These are phyloP conservation scores for Pseudomugil tenellus DNA, from an alignment of 2,797 vertebrate genomes.

Conservation along the genomic window DNA sequence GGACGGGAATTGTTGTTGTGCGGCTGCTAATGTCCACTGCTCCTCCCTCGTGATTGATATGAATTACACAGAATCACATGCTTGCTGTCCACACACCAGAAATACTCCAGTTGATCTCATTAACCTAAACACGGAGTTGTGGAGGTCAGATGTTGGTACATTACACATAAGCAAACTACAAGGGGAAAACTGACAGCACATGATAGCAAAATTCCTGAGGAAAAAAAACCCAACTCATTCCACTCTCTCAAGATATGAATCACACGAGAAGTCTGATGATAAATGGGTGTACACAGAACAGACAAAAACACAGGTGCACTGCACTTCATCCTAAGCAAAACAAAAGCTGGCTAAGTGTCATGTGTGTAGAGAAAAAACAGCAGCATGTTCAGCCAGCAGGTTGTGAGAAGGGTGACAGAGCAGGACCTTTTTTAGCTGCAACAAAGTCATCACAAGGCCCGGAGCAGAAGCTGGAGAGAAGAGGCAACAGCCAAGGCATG, in stretches of 20 bases:
- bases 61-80: slow-evolving; percentile 53
- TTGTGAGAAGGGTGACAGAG: slow-evolving; percentile 33
- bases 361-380: slow-evolving; percentile 22
- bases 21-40: slow-evolving; percentile 33
- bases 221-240: slow-evolving; percentile 12
- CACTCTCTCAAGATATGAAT: slow-evolving; percentile 37
- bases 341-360: slow-evolving; percentile 1
- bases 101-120: slow-evolving; percentile 46
- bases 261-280: slow-evolving; percentile 44
- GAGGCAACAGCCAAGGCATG: slow-evolving; percentile 65
- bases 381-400: slow-evolving; percentile 41
- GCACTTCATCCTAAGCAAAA: slow-evolving; percentile 16
- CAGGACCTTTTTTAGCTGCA: slow-evolving; percentile 73
- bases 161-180: slow-evolving; percentile 28
- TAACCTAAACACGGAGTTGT: slow-evolving; percentile 46
- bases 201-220: slow-evolving; percentile 44
- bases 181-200: slow-evolving; percentile 46
- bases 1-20: slow-evolving; percentile 33
- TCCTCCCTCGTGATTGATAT: slow-evolving; percentile 50
- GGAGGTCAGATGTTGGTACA: slow-evolving; percentile 35
- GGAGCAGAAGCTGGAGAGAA: slow-evolving; percentile 52
- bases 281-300: slow-evolving; percentile 2
- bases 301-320: slow-evolving; percentile 39
- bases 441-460: slow-evolving; percentile 71
- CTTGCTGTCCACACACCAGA: slow-evolving; percentile 39